Evolutionary conservation across 2,888 invertebrate species (phyloP).

Genomic region (Brachycybe producta): DNA sequence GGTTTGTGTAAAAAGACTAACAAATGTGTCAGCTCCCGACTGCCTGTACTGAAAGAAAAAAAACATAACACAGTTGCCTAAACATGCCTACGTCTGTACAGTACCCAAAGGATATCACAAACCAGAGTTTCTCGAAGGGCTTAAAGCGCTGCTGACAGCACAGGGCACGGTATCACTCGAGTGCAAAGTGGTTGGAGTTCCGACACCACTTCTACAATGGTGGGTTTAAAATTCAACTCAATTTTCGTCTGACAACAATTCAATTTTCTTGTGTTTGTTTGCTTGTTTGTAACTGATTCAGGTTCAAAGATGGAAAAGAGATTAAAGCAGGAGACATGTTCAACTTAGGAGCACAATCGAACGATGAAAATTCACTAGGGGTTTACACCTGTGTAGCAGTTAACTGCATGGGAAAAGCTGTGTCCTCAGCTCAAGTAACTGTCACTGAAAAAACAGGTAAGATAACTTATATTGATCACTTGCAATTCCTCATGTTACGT

Average conservation of each 20-base stretch:
- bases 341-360: conserved; percentile 61
- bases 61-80: too few species aligned
- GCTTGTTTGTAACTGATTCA: neutral
- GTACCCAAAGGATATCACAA: conserved; percentile 79
- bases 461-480: neutral
- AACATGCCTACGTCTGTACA: too few species aligned
- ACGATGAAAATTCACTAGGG: conserved; percentile 70
- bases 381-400: conserved; percentile 76
- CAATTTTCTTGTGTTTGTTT: neutral
- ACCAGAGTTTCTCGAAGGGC: conserved; percentile 73
- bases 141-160: conserved; percentile 68
- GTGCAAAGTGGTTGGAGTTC: conserved; percentile 76
- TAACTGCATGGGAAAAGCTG: conserved; percentile 75
- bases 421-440: conserved; percentile 70
- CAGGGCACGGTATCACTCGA: conserved; percentile 80
- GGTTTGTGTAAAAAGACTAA: too few species aligned
- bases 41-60: too few species aligned
- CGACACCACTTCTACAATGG: conserved; percentile 47
- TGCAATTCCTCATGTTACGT: neutral
- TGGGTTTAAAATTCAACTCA: neutral
- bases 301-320: conserved; percentile 27
- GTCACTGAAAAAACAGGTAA: conserved; percentile 48
- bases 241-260: neutral
- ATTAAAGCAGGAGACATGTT: conserved; percentile 82
- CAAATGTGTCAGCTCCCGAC: too few species aligned